A percentile compares a stretch with the other conserved stretches of the same genome.
phyloP scores from a whole-genome alignment of 2,113 vertebrate species.

The Octodon degus region DNA sequence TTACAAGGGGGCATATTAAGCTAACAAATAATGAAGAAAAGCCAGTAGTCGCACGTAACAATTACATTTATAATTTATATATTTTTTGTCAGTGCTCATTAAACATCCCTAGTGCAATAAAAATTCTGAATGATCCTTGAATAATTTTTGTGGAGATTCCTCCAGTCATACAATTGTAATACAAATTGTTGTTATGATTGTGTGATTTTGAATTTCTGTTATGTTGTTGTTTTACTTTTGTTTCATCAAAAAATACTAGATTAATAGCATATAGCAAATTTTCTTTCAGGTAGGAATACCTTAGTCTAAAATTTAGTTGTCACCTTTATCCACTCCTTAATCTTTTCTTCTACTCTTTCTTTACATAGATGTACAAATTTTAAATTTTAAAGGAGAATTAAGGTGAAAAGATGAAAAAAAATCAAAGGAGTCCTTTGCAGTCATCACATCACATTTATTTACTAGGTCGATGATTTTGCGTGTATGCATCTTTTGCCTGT shows the following conservation, averaged over 20 bases:
- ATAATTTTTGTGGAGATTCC: background rate
- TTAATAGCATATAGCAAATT: constrained; percentile 26
- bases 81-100: constrained; percentile 10
- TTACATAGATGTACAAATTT: background rate
- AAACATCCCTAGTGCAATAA: background rate
- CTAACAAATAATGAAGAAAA: constrained; percentile 54
- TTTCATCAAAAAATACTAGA: constrained; percentile 14
- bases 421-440: background rate
- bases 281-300: background rate
- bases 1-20: constrained; percentile 75
- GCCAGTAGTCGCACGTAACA: background rate
- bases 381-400: constrained; percentile 1
- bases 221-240: background rate
- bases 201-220: background rate
- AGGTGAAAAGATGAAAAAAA: background rate
- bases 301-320: background rate
- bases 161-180: background rate
- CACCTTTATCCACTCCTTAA: background rate
- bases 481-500: background rate
- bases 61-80: background rate
- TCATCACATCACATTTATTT: background rate
- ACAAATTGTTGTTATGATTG: background rate
- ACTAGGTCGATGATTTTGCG: background rate
- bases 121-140: constrained; percentile 2
- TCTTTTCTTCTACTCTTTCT: background rate